Conservation (phyloP, 2,113 vertebrate species). For the Ictalurus furcatus region DNA sequence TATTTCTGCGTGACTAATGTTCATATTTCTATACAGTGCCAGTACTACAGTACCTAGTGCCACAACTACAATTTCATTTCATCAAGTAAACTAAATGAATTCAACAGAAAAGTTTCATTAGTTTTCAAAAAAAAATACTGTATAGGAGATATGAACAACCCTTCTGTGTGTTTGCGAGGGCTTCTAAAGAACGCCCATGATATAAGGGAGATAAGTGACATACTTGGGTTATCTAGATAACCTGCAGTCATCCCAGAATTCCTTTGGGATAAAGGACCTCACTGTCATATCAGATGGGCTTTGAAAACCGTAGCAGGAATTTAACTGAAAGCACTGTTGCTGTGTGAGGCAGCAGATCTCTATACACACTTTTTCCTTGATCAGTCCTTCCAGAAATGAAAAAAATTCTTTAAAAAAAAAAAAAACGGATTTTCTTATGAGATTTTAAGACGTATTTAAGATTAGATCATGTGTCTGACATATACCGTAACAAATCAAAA, state of each 20-base stretch:
- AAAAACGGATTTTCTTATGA: too few species aligned
- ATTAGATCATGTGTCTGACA: too few species aligned
- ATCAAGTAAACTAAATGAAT: background rate
- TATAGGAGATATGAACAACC: background rate
- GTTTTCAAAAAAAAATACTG: background rate
- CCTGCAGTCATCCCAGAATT: slow-evolving; percentile 32
- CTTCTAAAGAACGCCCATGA: background rate
- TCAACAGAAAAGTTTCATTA: background rate
- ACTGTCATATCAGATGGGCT: slow-evolving; percentile 37
- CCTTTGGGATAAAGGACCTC: slow-evolving; percentile 32
- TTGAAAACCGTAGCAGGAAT: slow-evolving; percentile 32
- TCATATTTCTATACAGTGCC: background rate
- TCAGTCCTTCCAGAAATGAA: too few species aligned
- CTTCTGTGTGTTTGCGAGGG: background rate
- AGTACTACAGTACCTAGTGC: background rate
- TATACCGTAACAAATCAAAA: too few species aligned
- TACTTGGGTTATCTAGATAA: slow-evolving; percentile 30
- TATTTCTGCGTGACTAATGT: background rate
- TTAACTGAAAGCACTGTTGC: background rate
- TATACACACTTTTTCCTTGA: background rate
- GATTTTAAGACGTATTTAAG: too few species aligned
- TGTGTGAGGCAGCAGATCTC: slow-evolving; percentile 29
- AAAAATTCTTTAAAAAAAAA: too few species aligned
- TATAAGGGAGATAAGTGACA: background rate
- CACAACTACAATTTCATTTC: background rate